Evolutionary conservation across 2,888 invertebrate species (phyloP), one percentile per base, ranked within the genome.

Genomic region (Hydropsyche betteni): DNA sequence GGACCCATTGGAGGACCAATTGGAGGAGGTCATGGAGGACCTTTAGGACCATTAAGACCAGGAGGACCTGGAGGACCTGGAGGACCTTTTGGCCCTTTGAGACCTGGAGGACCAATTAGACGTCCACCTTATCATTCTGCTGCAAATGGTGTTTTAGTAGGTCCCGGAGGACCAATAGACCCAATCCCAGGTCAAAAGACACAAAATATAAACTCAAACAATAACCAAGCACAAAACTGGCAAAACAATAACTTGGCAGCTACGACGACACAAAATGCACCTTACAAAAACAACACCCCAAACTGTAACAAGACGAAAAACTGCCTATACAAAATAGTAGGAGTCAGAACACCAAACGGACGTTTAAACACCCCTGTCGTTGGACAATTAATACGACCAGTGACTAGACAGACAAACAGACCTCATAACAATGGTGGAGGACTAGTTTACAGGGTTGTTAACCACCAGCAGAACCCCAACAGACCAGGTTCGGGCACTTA

Each of bases 131-230:
- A 82, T 8, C 83, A 85, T 79, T 83, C 84, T 1, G 81, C 81
- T 2, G 82, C 85, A 80, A 83, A 84, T 80, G 83, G 83, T 69
- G 82, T 89, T 2, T 81, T 90, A 12, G 84, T 84, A 8, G 89
- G 89, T 1, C 88, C 89, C 0, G 86, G 85, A 0, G 85, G 86
- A 1, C 84, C 84, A 2, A 84, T 75, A 85, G 87, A 4, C 84
- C 85, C 16, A 78, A 70, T 78, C 24, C 77, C 74, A 70, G 77
- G 78, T 77, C 77, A 69, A 58, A 75, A 72, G 10, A 44, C 6
- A 8, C 44, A 44, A 44, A 44, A 44, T 8, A 72, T 76, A 10
- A 34, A 51, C 70, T 70, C 55, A 14, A 55, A 55, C 16, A 50
- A 74, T 50, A 61, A 16, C 14, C 24, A 33, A 24, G 10, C 61